A percentile compares a stretch with the other conserved stretches of the same genome.
phyloP scores from a whole-genome alignment of 2,888 invertebrate species.

The Phalera bucephala region DNA sequence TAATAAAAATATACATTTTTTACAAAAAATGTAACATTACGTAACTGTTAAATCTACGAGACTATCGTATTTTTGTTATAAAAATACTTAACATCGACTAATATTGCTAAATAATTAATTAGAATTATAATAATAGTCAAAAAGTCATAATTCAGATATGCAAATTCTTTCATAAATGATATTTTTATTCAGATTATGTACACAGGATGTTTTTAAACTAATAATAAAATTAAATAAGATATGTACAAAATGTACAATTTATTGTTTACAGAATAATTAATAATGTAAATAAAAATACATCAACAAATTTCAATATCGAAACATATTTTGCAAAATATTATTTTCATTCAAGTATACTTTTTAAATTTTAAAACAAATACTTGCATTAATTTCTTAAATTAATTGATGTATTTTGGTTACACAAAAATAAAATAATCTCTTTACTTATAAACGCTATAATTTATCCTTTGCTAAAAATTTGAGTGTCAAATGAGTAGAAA shows the following conservation, averaged over 20 bases:
- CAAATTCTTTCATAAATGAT: slow-evolving; percentile 53
- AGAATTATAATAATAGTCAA: slow-evolving; percentile 49
- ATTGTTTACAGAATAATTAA: slow-evolving; percentile 32
- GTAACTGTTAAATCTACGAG: slow-evolving; percentile 51
- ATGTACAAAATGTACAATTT: slow-evolving; percentile 70
- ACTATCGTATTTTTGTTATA: slow-evolving; percentile 61
- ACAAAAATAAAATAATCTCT: slow-evolving; percentile 9
- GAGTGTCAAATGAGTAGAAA: slow-evolving; percentile 25
- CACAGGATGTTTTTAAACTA: slow-evolving; percentile 43
- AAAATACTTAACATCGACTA: slow-evolving; percentile 68
- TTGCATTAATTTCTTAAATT: slow-evolving; percentile 22
- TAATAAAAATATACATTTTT: slow-evolving; percentile 80
- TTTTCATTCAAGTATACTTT: slow-evolving; percentile 10
- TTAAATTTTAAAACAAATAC: slow-evolving; percentile 1
- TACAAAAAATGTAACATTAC: slow-evolving; percentile 74
- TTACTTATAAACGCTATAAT: slow-evolving; percentile 10
- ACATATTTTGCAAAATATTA: slow-evolving; percentile 17
- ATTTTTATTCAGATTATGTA: slow-evolving; percentile 62
- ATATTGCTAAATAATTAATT: slow-evolving; percentile 62
- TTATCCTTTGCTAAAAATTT: slow-evolving; percentile 29
- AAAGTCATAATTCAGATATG: slow-evolving; percentile 66
- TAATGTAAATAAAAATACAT: slow-evolving; percentile 36
- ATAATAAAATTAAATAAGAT: slow-evolving; percentile 55
- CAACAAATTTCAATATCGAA: slow-evolving; percentile 14
- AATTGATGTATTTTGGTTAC: slow-evolving; percentile 30